Evolutionary conservation across 2,888 invertebrate species (phyloP).

Genomic region (Drosophila ustulata): DNA sequence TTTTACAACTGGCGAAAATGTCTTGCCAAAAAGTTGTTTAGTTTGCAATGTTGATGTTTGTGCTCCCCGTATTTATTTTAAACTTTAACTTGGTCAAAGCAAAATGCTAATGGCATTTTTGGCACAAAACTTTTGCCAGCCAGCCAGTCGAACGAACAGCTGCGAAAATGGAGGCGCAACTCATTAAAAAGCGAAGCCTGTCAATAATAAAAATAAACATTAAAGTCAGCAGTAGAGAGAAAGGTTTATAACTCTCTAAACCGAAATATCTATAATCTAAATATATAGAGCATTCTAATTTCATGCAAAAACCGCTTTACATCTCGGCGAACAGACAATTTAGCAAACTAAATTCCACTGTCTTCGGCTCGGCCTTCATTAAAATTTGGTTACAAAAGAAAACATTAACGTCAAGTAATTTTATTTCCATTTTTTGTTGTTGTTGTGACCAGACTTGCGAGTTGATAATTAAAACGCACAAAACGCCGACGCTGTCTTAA

Average conservation of each 20-base stretch:
- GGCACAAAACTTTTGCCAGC: slow-evolving; percentile 42
- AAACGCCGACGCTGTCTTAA: slow-evolving; percentile 59
- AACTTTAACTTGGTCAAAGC: slow-evolving; percentile 63
- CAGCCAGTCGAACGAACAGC: slow-evolving; percentile 18
- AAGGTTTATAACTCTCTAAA: slow-evolving; percentile 2
- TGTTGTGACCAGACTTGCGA: slow-evolving; percentile 26
- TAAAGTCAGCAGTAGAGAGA: neutral
- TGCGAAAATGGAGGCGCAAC: slow-evolving; percentile 33
- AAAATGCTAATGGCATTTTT: slow-evolving; percentile 63
- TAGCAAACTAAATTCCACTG: neutral
- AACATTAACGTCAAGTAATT: slow-evolving; percentile 11
- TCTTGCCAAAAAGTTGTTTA: slow-evolving; percentile 40
- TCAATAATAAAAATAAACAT: slow-evolving; percentile 32
- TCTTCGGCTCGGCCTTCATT: slow-evolving; percentile 8
- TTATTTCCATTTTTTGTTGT: neutral
- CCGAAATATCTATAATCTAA: neutral
- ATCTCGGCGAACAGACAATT: neutral
- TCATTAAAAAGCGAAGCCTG: slow-evolving; percentile 49
- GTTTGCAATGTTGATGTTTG: slow-evolving; percentile 46
- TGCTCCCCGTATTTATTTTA: slow-evolving; percentile 40
- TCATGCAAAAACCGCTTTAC: no score
- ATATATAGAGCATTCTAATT: no score
- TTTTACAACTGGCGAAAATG: slow-evolving; percentile 35
- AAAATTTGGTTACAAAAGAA: slow-evolving; percentile 22
- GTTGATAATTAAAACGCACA: slow-evolving; percentile 74